A percentile compares a stretch with the other conserved stretches of the same genome.
Evolutionary conservation across 2,797 vertebrate genomes (phyloP).

Genomic region (Chromobotia macracanthus): DNA sequence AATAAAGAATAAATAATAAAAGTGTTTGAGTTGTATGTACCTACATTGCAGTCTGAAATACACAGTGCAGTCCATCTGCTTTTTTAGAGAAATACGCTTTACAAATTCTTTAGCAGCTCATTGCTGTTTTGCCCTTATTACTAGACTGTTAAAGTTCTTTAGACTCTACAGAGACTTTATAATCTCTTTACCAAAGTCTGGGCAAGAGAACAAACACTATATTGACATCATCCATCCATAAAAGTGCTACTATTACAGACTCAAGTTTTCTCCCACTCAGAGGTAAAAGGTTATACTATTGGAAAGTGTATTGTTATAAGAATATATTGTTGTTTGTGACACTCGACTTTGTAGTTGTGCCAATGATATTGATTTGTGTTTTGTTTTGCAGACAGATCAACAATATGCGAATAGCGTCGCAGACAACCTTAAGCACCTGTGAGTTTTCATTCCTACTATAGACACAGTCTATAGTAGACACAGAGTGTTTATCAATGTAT

Average conservation of each 20-base stretch:
- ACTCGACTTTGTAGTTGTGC: neutral
- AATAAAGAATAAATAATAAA: neutral
- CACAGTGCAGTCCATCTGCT: neutral
- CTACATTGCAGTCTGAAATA: neutral
- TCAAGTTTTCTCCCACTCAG: neutral
- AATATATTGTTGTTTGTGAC: neutral
- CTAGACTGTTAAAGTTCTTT: neutral
- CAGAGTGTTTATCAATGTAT: neutral
- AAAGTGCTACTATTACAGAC: neutral
- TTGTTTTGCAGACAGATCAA: conserved; percentile 84
- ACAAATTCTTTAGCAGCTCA: conserved; percentile 3
- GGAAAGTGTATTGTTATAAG: neutral
- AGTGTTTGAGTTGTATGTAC: neutral
- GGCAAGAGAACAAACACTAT: neutral
- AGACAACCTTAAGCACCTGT: conserved; percentile 94
- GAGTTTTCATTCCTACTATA: conserved; percentile 57
- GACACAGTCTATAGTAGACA: conserved; percentile 47
- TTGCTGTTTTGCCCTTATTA: neutral
- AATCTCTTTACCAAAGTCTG: conserved; percentile 3
- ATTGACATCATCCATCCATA: neutral
- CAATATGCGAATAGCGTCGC: conserved; percentile 91
- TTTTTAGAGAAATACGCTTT: neutral
- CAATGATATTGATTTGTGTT: neutral
- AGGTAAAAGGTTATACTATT: neutral
- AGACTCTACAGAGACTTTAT: neutral